Evolutionary conservation across 2,113 vertebrate species (phyloP).

Genomic region (Tretioscincus oriximinensis): DNA sequence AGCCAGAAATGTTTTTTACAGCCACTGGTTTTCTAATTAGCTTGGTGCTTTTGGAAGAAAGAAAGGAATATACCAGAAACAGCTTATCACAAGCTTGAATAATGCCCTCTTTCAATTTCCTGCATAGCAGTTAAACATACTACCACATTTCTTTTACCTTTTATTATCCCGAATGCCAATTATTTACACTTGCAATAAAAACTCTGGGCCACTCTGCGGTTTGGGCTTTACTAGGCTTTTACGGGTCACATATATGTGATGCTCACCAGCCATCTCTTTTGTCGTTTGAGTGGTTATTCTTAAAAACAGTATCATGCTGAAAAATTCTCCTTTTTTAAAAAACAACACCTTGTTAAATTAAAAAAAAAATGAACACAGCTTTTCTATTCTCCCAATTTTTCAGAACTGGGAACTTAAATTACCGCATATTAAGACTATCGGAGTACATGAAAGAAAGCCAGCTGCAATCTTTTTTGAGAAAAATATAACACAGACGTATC

Average conservation of each 20-base stretch:
- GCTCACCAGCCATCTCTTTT: constrained; percentile 45
- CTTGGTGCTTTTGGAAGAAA: constrained; percentile 62
- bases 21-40: constrained; percentile 68
- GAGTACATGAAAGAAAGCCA: constrained; percentile 56
- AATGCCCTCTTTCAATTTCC: constrained; percentile 78
- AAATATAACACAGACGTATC: constrained; percentile 56
- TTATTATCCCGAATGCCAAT: constrained; percentile 72
- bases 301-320: constrained; percentile 62
- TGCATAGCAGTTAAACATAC: constrained; percentile 78
- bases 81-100: constrained; percentile 76
- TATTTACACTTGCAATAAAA: constrained; percentile 73
- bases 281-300: constrained; percentile 73
- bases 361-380: constrained; percentile 51
- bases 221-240: constrained; percentile 62
- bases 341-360: constrained; percentile 57
- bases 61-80: constrained; percentile 70
- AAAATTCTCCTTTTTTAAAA: constrained; percentile 34
- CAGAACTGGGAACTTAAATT: constrained; percentile 55
- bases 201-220: constrained; percentile 74
- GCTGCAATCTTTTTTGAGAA: constrained; percentile 48
- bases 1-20: constrained; percentile 73
- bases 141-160: constrained; percentile 67
- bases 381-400: constrained; percentile 60
- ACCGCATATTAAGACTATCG: constrained; percentile 48
- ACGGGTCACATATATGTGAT: constrained; percentile 45